phyloP scores from a whole-genome alignment of 2,113 vertebrate species.

The Nesospiza acunhae region DNA sequence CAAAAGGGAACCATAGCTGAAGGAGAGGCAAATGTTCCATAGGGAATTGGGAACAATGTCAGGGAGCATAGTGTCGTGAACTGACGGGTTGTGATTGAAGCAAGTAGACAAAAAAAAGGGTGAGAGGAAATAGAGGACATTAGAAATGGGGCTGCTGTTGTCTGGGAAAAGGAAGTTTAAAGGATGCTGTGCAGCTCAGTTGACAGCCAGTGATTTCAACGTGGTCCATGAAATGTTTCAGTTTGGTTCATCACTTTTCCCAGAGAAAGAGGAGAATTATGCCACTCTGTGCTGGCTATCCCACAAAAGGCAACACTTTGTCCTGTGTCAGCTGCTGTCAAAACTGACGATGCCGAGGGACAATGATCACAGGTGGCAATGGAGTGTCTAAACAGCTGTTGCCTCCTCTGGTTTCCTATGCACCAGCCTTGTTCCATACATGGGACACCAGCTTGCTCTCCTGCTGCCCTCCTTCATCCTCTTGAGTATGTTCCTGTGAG shows the following conservation, averaged over 20 bases:
- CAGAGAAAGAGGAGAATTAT: background rate
- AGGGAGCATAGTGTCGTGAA: background rate
- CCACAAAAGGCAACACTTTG: background rate
- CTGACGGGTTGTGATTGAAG: background rate
- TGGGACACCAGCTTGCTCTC: background rate
- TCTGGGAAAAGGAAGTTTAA: background rate
- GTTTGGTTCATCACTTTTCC: background rate
- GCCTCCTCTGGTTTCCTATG: background rate
- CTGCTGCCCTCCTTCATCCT: background rate
- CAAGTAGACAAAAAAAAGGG: background rate
- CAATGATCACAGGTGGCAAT: background rate
- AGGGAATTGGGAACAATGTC: background rate
- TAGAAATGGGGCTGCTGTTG: background rate
- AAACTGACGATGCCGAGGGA: background rate
- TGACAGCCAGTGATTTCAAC: background rate
- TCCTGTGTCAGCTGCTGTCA: background rate
- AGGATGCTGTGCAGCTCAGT: background rate
- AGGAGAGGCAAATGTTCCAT: background rate
- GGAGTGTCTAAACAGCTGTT: background rate
- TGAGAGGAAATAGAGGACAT: background rate
- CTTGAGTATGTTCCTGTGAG: background rate
- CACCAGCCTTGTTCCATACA: rapidly evolving
- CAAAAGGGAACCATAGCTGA: background rate
- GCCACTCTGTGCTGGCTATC: background rate
- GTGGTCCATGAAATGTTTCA: background rate